Evolutionary conservation across 2,888 invertebrate genomes (phyloP).

Genomic region (Lasioglossum pauxillum): DNA sequence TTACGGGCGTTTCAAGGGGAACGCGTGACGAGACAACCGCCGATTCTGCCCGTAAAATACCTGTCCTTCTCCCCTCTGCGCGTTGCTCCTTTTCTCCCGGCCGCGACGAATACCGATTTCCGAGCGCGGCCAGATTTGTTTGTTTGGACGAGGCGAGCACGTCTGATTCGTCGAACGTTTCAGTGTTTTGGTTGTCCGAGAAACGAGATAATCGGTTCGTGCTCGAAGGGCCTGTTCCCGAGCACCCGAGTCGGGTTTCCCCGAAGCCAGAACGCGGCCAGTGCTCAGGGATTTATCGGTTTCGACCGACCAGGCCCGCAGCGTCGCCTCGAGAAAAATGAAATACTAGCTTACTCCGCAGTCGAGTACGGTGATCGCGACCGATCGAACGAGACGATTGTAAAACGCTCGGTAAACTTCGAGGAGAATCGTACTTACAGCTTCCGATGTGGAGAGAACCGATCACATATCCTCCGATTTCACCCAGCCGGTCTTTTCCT

Average conservation of each 20-base stretch:
- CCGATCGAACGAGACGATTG: not conserved
- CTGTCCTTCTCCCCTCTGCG: not conserved
- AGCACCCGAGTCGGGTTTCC: not conserved
- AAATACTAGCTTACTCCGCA: not conserved
- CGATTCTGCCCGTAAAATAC: conserved; percentile 43
- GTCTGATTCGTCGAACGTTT: not conserved
- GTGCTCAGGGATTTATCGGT: not conserved
- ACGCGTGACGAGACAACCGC: conserved; percentile 60
- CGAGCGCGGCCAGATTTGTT: not conserved
- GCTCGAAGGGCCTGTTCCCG: not conserved
- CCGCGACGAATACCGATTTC: not conserved
- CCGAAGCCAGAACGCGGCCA: not conserved
- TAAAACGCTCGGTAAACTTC: conserved; percentile 12
- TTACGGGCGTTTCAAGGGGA: conserved; percentile 47
- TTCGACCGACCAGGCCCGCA: not conserved
- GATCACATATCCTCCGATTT: conserved; percentile 44
- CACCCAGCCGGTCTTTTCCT: not conserved
- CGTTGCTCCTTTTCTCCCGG: not conserved
- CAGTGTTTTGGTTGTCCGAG: not conserved
- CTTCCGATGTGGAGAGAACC: not conserved
- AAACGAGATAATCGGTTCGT: conserved; percentile 5
- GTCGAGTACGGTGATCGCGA: not conserved
- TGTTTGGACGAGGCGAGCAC: not conserved
- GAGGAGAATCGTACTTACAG: conserved; percentile 31
- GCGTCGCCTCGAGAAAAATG: not conserved